Evolutionary conservation across 2,888 invertebrate species (phyloP), one percentile per base, ranked within the genome.

Genomic region (Eristalinus aeneus): DNA sequence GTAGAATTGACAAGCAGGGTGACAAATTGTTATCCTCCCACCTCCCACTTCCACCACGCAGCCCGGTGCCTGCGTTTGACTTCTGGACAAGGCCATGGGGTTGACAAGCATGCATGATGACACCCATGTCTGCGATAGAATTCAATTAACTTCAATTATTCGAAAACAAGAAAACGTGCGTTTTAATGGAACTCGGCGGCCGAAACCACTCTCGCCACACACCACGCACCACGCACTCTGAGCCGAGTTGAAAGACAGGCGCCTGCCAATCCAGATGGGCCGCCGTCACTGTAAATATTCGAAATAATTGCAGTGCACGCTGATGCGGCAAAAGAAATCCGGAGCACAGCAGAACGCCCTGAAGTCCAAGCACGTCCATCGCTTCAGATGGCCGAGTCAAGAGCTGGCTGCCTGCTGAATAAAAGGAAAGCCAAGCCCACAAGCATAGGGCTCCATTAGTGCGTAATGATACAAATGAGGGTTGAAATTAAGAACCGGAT

Each of bases 71-170:
- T 80, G 75, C 78, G 67, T 72, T 75, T 79, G 79, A 75, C 84
- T 84, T 84, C 56, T 56, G 68, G 67, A 53, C 65, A 63, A 79
- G 67, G 34, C 56, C 20, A 61, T 16, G 63, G 72, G 46, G 63
- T 12, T 73, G 76, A 77, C 80, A 72, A 36, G 56, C 80, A 72
- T 74, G 46, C 36, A 73, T 72, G 76, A 78, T 65, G 79, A 61
- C 76, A 81, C 76, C 64, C 76, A 73, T 73, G 72, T 69, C 76
- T 78, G 63, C 74, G 73, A 78, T 78, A 71, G 78, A 86, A 86
- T 86, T 86, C 86, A 86, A 86, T 86, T 86, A 86, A 86, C 78
- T 81, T 86, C 86, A 86, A 86, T 86, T 86, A 78, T 74, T 78
- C 65, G 63, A 78, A 81, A 82, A 82, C 82, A 86, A 86, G 74